phyloP scores from a whole-genome alignment of 2,888 invertebrate genomes.

The Heliothis peltigera region DNA sequence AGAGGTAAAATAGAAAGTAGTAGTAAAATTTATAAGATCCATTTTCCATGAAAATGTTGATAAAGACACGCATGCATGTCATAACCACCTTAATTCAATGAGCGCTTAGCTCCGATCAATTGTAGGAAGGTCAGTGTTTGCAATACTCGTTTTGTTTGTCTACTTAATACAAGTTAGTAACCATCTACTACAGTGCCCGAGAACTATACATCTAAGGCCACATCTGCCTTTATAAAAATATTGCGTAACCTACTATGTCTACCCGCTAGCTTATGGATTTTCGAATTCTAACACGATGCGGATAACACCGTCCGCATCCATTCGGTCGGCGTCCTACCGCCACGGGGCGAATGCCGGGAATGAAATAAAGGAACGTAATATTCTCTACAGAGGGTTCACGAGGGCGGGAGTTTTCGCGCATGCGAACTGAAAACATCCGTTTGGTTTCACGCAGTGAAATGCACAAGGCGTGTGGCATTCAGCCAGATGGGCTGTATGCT shows the following conservation, averaged over 20 bases:
- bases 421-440: constrained; percentile 35
- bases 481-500: constrained; percentile 6
- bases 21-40: not conserved
- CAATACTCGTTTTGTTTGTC: constrained; percentile 9
- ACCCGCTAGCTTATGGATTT: constrained; percentile 7
- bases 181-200: not conserved
- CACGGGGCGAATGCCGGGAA: constrained; percentile 42
- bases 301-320: not conserved
- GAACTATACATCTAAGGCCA: no score
- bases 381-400: constrained; percentile 32
- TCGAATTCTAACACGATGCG: constrained; percentile 1
- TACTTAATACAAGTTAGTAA: no score
- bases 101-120: constrained; percentile 30
- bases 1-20: no score
- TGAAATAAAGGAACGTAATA: constrained; percentile 25
- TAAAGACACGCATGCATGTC: not conserved
- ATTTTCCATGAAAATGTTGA: constrained; percentile 2
- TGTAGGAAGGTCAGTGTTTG: constrained; percentile 20
- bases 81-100: constrained; percentile 34
- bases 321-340: not conserved
- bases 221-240: no score
- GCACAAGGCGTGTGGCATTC: constrained; percentile 16
- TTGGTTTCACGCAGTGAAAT: constrained; percentile 20
- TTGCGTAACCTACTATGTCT: not conserved
- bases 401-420: constrained; percentile 31